phyloP scores from a whole-genome alignment of 1,140 invertebrate genomes.

The Thaumetopoea pityocampa region DNA sequence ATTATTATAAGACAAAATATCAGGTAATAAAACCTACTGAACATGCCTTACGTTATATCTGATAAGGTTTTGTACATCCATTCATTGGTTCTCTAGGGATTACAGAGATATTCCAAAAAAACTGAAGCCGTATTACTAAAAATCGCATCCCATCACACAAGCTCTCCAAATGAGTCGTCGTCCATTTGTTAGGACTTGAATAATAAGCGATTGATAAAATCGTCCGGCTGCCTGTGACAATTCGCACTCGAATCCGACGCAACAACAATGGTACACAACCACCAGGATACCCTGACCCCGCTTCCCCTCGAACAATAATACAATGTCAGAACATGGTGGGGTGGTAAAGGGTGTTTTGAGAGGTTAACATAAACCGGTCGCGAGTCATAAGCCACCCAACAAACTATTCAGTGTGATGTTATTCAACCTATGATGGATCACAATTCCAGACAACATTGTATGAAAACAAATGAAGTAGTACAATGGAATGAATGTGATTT shows the following conservation, averaged over 20 bases:
- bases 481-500: conserved; percentile 31
- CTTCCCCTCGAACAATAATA: conserved; percentile 22
- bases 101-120: no score
- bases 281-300: conserved; percentile 35
- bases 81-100: no score
- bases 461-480: conserved; percentile 53
- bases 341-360: conserved; percentile 28
- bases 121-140: no score
- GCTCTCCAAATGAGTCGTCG: conserved; percentile 37
- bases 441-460: conserved; percentile 62
- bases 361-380: conserved; percentile 32
- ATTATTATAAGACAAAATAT: no score
- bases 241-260: conserved; percentile 56
- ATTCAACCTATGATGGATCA: conserved; percentile 61
- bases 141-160: conserved; percentile 3
- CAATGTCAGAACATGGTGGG: conserved; percentile 13
- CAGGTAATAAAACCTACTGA: no score
- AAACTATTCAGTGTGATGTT: conserved; percentile 54
- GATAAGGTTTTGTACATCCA: no score
- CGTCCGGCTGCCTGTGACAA: conserved; percentile 57
- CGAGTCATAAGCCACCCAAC: conserved; percentile 41
- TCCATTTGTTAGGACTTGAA: conserved; percentile 45
- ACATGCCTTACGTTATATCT: no score
- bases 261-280: conserved; percentile 44
- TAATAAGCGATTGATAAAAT: conserved; percentile 62